phyloP scores from a whole-genome alignment of 2,797 vertebrate genomes.

The Smutsia gigantea region DNA sequence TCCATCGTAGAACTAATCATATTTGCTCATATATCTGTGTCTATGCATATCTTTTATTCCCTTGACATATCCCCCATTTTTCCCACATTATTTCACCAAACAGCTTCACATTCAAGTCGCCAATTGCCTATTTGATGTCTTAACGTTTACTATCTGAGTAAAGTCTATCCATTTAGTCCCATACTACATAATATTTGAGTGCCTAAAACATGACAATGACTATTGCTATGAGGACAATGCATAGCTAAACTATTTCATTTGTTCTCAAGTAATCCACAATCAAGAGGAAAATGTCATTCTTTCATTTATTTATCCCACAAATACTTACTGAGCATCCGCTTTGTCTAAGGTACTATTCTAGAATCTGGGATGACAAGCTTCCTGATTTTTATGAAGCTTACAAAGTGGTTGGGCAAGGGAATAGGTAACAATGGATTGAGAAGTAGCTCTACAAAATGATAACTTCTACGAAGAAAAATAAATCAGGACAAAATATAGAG shows the following conservation, averaged over 20 bases:
- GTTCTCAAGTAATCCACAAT: neutral
- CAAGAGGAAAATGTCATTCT: neutral
- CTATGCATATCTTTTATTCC: neutral
- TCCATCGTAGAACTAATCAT: neutral
- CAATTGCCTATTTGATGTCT: neutral
- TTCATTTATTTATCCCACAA: neutral
- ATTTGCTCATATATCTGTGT: neutral
- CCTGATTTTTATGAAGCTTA: neutral
- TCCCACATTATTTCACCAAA: neutral
- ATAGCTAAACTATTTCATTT: neutral
- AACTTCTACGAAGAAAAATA: neutral
- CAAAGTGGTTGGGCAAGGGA: neutral
- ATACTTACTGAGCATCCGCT: neutral
- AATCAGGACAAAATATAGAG: neutral
- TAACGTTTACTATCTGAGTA: neutral
- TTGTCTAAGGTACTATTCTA: neutral
- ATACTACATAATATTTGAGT: neutral
- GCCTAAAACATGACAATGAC: neutral
- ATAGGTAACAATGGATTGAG: neutral
- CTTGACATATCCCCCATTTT: neutral
- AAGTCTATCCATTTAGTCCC: neutral
- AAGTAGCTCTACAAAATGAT: neutral
- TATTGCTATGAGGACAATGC: neutral
- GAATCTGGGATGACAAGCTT: neutral
- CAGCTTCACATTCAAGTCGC: neutral